A percentile compares a stretch with the other conserved stretches of the same genome.
Conservation (phyloP, 2,113 vertebrate genomes). For the Grus americana region DNA sequence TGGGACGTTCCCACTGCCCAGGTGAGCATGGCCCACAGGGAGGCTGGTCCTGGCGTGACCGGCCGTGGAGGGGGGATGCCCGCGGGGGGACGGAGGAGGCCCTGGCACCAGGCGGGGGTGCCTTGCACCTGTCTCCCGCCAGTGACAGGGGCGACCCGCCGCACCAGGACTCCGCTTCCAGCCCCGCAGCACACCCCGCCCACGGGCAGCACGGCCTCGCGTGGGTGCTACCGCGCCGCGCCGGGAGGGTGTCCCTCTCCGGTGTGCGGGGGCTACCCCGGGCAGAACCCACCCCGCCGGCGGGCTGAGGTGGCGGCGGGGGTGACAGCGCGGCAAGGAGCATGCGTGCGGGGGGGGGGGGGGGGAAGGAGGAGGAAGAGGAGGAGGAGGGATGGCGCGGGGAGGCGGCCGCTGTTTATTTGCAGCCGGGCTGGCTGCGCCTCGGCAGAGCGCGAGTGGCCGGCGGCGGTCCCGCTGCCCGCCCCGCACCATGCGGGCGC, state of each 20-base stretch:
- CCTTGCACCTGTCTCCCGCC: neutral
- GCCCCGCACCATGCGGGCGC: slow-evolving; percentile 18
- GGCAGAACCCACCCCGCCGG: neutral
- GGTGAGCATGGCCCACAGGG: accelerated
- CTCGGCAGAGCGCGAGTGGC: slow-evolving; percentile 39
- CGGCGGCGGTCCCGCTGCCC: neutral
- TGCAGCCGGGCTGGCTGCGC: slow-evolving; percentile 56
- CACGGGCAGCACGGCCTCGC: neutral
- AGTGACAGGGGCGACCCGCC: neutral
- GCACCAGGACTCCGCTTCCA: neutral
- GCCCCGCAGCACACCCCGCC: neutral
- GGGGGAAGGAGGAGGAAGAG: slow-evolving; percentile 3
- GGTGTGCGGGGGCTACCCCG: neutral
- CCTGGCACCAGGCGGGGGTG: neutral
- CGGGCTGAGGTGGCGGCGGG: neutral
- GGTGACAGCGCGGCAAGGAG: slow-evolving; percentile 3
- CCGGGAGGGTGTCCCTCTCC: neutral
- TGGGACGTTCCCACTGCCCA: neutral
- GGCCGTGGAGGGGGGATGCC: neutral
- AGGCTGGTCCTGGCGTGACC: neutral
- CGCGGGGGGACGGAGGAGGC: neutral
- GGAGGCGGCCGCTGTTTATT: slow-evolving; percentile 71
- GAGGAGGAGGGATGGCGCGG: slow-evolving; percentile 42
- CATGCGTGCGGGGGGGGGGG: neutral
- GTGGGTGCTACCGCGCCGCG: neutral